Percentiles rank a stretch among this genome's conserved stretches.
phyloP scores from a whole-genome alignment of 1,140 invertebrate genomes.

The Temnothorax curvispinosus region DNA sequence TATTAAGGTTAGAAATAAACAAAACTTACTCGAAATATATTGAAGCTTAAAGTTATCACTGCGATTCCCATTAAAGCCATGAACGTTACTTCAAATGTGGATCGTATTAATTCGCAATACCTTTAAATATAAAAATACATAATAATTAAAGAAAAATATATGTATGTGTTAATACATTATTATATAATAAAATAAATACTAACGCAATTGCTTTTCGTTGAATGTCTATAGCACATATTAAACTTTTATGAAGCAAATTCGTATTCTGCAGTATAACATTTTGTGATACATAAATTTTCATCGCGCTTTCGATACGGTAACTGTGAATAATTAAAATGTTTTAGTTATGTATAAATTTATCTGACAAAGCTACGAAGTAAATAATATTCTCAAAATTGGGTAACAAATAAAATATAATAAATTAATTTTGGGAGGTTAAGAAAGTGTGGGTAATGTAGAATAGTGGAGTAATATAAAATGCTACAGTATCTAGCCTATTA shows the following conservation, averaged over 20 bases:
- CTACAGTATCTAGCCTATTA: too few species aligned
- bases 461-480: too few species aligned
- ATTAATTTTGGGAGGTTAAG: too few species aligned
- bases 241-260: not conserved
- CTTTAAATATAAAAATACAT: not conserved
- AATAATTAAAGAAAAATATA: not conserved
- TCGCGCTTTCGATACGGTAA: not conserved
- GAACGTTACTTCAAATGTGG: not conserved
- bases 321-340: not conserved
- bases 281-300: not conserved
- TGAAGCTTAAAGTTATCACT: not conserved
- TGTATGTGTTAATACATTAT: not conserved
- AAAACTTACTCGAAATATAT: constrained; percentile 16
- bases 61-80: not conserved
- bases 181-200: not conserved
- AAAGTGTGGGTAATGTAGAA: too few species aligned
- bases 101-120: not conserved
- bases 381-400: too few species aligned
- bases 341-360: not conserved
- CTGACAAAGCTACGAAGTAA: not conserved
- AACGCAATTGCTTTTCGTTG: constrained; percentile 4
- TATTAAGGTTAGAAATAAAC: too few species aligned
- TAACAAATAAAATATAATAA: too few species aligned
- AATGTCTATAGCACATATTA: constrained; percentile 5
- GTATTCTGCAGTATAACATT: not conserved